A percentile compares a stretch with the other conserved stretches of the same genome.
Conservation (phyloP, 53 echinoderm and acorn worm genomes). For the Temnopleurus reevesii region DNA sequence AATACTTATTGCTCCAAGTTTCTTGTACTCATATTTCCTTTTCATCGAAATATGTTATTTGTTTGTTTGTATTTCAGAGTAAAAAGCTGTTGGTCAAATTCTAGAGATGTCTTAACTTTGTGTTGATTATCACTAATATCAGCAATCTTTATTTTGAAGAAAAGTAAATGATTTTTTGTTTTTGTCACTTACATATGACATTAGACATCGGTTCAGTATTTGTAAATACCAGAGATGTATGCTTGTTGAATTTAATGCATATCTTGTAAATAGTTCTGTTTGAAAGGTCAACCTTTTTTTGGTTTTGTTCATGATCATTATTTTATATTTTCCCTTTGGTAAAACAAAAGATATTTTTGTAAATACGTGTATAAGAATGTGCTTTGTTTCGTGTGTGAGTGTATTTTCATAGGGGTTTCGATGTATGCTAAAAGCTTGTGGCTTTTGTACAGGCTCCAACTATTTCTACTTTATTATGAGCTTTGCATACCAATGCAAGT, state of each 20-base stretch:
- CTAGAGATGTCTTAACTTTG: not conserved
- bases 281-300: not conserved
- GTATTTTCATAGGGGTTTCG: not conserved
- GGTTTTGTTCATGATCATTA: not conserved
- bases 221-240: slow-evolving; percentile 44
- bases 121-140: not conserved
- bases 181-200: not conserved
- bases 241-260: slow-evolving; percentile 13
- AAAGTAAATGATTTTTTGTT: not conserved
- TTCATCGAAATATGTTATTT: not conserved
- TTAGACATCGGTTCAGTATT: slow-evolving; percentile 26
- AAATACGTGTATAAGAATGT: slow-evolving; percentile 34
- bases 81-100: not conserved
- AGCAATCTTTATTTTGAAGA: slow-evolving; percentile 11
- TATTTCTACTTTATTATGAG: slow-evolving; percentile 33
- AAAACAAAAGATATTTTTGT: slow-evolving; percentile 21
- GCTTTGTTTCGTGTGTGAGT: slow-evolving; percentile 30
- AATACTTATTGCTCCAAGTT: not conserved
- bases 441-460: slow-evolving; percentile 25
- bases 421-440: not conserved
- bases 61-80: not conserved
- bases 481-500: not conserved
- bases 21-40: not conserved
- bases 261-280: slow-evolving; percentile 5
- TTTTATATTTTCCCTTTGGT: not conserved